A percentile compares a stretch with the other conserved stretches of the same genome.
Conservation (phyloP, 2,113 vertebrate species). For the Crotalus tigris region DNA sequence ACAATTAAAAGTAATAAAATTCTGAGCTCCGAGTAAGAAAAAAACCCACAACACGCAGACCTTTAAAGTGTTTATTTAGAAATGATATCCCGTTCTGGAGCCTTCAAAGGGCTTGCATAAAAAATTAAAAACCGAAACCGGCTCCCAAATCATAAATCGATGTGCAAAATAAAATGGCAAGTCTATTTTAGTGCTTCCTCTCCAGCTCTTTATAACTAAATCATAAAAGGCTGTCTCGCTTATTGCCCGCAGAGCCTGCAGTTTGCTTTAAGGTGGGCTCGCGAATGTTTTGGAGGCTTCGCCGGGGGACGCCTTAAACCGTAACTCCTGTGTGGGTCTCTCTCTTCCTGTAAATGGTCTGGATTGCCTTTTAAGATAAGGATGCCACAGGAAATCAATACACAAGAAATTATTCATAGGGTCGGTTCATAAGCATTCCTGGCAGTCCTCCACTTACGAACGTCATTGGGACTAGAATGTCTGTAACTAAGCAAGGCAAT, state of each 20-base stretch:
- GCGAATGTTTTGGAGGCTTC: not conserved
- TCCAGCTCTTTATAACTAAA: not conserved
- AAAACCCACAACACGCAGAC: too few relatives aligned
- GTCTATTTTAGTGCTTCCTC: not conserved
- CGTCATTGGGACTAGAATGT: too few relatives aligned
- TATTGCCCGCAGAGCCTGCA: not conserved
- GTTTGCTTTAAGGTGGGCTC: not conserved
- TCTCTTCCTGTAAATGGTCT: too few relatives aligned
- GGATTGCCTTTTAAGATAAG: too few relatives aligned
- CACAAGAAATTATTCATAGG: not conserved
- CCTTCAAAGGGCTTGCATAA: not conserved
- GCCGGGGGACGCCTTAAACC: too few relatives aligned
- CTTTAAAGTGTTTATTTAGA: not conserved
- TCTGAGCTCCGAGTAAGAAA: not conserved
- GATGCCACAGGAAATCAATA: not conserved
- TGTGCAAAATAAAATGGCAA: not conserved
- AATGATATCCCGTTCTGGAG: not conserved
- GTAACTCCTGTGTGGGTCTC: too few relatives aligned
- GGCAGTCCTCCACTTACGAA: too few relatives aligned
- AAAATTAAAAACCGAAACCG: not conserved
- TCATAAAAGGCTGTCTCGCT: not conserved
- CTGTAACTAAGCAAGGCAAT: too few relatives aligned
- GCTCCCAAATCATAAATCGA: not conserved
- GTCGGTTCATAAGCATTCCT: not conserved
- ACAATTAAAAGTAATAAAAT: not conserved